Conservation (phyloP, 2,888 invertebrate genomes). For the Ormyrus labotus region DNA sequence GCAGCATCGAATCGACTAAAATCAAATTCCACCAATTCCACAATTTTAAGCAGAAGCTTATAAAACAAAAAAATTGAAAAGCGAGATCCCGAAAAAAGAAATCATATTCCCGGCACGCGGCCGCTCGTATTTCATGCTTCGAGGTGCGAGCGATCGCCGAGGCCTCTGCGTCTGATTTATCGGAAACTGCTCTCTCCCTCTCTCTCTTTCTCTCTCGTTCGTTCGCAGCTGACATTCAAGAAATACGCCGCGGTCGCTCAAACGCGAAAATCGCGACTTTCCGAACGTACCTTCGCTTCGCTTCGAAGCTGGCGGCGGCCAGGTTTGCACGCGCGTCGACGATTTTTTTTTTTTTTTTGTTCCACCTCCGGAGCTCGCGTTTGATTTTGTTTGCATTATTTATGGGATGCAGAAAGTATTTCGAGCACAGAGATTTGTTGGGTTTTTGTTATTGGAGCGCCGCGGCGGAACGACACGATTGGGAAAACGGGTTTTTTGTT, state of each 20-base stretch:
- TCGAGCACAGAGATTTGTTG: too few species aligned
- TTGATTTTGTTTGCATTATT: too few species aligned
- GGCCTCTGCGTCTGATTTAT: conserved; percentile 32
- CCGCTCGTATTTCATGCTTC: conserved; percentile 33
- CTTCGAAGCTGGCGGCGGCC: background rate
- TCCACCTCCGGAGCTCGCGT: too few species aligned
- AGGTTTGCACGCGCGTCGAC: background rate
- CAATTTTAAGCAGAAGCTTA: too few species aligned
- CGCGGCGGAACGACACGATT: too few species aligned
- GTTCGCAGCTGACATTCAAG: conserved; percentile 13
- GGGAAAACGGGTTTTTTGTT: too few species aligned
- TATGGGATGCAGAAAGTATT: too few species aligned
- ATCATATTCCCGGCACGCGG: conserved; percentile 26
- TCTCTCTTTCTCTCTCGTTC: background rate
- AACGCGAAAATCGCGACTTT: conserved; percentile 17
- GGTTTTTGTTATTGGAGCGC: too few species aligned
- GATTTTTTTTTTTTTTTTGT: too few species aligned
- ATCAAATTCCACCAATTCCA: too few species aligned
- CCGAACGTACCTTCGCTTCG: background rate
- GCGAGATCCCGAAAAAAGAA: background rate
- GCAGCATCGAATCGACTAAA: too few species aligned
- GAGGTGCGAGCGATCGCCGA: conserved; percentile 14
- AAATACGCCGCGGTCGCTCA: conserved; percentile 3
- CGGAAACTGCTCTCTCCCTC: conserved; percentile 21
- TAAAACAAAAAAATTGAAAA: too few species aligned